These are phyloP conservation scores for Ammospiza caudacuta DNA, from an alignment of 2,113 vertebrate genomes.

Conservation along the genomic window DNA sequence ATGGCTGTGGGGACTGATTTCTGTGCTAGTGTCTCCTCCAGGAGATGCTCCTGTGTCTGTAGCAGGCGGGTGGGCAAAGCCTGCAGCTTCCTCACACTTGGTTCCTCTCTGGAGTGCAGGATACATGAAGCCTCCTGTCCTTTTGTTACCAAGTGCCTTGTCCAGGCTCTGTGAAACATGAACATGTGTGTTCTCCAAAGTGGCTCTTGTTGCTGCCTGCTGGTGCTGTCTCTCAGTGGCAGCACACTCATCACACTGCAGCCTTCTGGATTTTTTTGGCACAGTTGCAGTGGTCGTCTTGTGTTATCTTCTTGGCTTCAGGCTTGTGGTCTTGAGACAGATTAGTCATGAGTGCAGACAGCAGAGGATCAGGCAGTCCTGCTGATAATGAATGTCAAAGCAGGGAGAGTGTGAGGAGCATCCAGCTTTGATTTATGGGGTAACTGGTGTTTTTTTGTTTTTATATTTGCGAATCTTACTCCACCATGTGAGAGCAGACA, in stretches of 20 bases:
- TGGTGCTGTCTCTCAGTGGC: slow-evolving; percentile 16
- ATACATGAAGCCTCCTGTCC: neutral
- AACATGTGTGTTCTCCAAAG: neutral
- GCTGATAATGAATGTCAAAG: neutral
- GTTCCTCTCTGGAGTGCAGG: neutral
- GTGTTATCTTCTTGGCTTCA: slow-evolving; percentile 25
- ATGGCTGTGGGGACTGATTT: neutral
- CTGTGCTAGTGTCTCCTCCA: neutral
- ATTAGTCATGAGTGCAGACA: slow-evolving; percentile 17
- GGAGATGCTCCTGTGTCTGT: neutral
- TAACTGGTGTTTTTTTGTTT: neutral
- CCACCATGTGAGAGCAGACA: neutral
- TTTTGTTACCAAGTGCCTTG: neutral
- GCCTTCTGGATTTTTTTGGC: slow-evolving; percentile 18
- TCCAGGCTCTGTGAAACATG: neutral
- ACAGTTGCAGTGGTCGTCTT: neutral
- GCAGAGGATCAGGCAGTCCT: neutral
- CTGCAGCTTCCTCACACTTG: neutral
- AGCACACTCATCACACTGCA: neutral
- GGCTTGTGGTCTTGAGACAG: neutral
- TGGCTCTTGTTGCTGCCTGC: neutral
- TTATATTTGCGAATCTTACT: neutral
- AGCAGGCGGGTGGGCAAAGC: neutral
- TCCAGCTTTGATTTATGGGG: neutral
- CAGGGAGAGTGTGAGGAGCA: neutral